A percentile compares a stretch with the other conserved stretches of the same genome.
These are phyloP conservation scores for Chironomus striatipennis DNA, from an alignment of 1,140 invertebrate genomes.

Conservation along the genomic window DNA sequence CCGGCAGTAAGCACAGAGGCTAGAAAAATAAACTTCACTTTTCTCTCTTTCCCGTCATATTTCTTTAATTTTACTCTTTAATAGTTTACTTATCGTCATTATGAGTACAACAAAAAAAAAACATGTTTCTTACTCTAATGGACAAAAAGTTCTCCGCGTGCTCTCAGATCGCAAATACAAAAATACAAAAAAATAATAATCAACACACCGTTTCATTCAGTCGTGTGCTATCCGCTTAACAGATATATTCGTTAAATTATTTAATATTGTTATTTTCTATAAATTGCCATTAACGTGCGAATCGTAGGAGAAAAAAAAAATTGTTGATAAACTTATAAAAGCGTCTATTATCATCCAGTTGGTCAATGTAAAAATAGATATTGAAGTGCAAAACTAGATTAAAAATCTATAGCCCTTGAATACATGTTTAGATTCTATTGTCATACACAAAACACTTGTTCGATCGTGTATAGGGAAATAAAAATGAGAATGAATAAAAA, in stretches of 20 bases:
- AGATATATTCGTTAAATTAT: not conserved
- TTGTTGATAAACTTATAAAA: no score
- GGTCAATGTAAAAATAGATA: no score
- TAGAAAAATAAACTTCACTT: not conserved
- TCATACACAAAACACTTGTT: no score
- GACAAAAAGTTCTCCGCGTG: not conserved
- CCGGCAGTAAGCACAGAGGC: no score
- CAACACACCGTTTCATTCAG: not conserved
- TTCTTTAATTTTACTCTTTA: not conserved
- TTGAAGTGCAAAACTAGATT: no score
- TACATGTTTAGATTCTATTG: no score
- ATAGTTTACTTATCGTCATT: not conserved
- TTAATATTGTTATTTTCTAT: not conserved
- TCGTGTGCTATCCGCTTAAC: constrained; percentile 10
- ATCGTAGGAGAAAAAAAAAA: no score
- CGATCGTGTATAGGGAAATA: no score
- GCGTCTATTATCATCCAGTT: no score
- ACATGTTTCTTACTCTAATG: not conserved
- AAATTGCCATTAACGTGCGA: no score
- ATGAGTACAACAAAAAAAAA: not conserved
- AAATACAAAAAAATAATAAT: not conserved
- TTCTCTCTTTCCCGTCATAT: not conserved
- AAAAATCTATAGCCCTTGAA: no score
- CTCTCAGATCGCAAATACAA: constrained; percentile 6
- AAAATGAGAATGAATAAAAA: no score